phyloP scores from a whole-genome alignment of 2,797 vertebrate species.

The Crenichthys baileyi region DNA sequence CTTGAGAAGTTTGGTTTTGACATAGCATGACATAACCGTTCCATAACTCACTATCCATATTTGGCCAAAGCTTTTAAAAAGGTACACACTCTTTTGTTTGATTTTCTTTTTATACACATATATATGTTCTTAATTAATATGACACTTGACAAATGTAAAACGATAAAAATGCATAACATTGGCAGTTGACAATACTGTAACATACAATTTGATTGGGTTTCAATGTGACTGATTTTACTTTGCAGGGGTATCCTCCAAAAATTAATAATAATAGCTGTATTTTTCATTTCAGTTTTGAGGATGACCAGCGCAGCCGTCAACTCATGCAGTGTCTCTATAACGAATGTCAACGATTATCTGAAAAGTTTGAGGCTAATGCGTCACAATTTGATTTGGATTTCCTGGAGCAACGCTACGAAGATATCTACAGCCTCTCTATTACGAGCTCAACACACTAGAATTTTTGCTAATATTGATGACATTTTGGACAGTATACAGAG shows the following conservation, averaged over 20 bases:
- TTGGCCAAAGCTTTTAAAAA: not conserved
- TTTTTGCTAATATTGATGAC: not conserved
- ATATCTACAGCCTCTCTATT: constrained; percentile 2
- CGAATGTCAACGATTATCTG: not conserved
- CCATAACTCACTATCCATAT: not conserved
- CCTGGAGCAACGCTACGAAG: constrained; percentile 1
- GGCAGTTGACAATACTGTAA: not conserved
- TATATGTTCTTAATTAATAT: not conserved
- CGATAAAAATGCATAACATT: not conserved
- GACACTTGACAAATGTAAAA: not conserved
- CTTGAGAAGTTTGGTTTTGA: not conserved
- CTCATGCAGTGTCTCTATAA: not conserved
- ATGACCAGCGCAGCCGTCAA: not conserved
- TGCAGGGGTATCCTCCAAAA: no score
- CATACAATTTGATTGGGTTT: not conserved
- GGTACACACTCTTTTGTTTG: not conserved
- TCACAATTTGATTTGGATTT: constrained; percentile 7
- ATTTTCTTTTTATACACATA: not conserved
- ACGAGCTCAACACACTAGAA: not conserved
- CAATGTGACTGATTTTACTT: not conserved
- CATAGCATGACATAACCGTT: not conserved
- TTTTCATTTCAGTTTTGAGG: not conserved
- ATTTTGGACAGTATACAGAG: constrained; percentile 4
- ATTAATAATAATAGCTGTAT: not conserved
- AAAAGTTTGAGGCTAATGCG: not conserved